Evolutionary conservation across 2,888 invertebrate species (phyloP).

Genomic region (Calliopum simillimum): DNA sequence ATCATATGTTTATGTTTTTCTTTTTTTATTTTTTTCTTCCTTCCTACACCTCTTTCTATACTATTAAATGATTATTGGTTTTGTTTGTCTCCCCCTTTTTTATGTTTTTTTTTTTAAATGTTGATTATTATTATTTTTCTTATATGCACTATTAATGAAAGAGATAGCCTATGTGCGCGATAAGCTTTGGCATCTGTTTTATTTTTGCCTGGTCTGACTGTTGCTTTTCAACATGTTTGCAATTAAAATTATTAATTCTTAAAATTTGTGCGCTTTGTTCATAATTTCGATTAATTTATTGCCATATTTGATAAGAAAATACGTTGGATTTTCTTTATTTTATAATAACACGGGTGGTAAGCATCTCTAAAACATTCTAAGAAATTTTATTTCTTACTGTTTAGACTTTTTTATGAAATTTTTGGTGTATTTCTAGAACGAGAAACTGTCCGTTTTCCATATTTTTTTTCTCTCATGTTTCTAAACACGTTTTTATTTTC

Average conservation of each 20-base stretch:
- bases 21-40: neutral
- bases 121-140: neutral
- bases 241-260: neutral
- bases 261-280: neutral
- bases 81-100: neutral
- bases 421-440: too few relatives aligned
- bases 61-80: too few relatives aligned
- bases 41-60: too few relatives aligned
- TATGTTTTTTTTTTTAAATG: neutral
- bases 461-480: too few relatives aligned
- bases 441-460: too few relatives aligned
- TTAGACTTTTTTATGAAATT: too few relatives aligned
- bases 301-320: neutral
- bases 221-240: neutral
- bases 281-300: slow-evolving; percentile 8
- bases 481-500: too few relatives aligned
- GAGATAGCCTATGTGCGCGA: neutral
- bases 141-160: neutral
- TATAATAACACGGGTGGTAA: too few relatives aligned
- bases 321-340: too few relatives aligned
- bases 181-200: neutral
- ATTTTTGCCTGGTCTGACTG: neutral
- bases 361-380: too few relatives aligned
- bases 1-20: neutral
- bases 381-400: too few relatives aligned